A percentile compares a stretch with the other conserved stretches of the same genome.
These are phyloP conservation scores for Malacoctenus gilli DNA, from an alignment of 2,797 vertebrate genomes.

Conservation along the genomic window DNA sequence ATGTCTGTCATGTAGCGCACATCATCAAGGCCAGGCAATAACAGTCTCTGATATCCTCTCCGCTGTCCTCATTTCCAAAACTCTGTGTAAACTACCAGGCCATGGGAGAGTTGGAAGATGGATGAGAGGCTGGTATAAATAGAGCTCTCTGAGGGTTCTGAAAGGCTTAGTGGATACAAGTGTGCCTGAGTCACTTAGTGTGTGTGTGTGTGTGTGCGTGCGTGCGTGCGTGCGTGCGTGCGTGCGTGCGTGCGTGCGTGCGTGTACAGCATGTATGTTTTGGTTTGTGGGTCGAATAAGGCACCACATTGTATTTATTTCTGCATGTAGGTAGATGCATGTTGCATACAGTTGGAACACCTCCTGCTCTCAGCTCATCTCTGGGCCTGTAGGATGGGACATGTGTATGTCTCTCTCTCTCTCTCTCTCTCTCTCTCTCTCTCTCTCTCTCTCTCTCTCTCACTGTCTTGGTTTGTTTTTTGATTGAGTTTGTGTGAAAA, in stretches of 20 bases:
- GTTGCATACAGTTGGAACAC: constrained; percentile 42
- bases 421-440: constrained; percentile 24
- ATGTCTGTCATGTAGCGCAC: constrained; percentile 60
- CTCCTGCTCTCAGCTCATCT: constrained; percentile 64
- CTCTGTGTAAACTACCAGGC: constrained; percentile 62
- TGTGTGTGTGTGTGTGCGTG: constrained; percentile 24
- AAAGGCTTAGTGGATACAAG: constrained; percentile 43
- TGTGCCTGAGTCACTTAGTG: constrained; percentile 17
- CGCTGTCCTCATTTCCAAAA: constrained; percentile 76
- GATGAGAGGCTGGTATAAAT: constrained; percentile 78
- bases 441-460: constrained; percentile 15
- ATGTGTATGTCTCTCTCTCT: constrained; percentile 51
- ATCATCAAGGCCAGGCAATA: constrained; percentile 58
- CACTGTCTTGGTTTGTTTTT: constrained; percentile 11
- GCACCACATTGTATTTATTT: no score
- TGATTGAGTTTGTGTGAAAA: constrained; percentile 41
- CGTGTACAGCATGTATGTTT: constrained; percentile 15
- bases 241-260: constrained; percentile 35
- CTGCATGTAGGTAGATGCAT: constrained; percentile 22
- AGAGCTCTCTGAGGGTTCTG: constrained; percentile 69
- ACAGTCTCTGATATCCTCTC: constrained; percentile 62
- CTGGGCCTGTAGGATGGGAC: constrained; percentile 53
- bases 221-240: constrained; percentile 28
- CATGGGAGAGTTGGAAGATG: constrained; percentile 73
- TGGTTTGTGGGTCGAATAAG: no score